phyloP scores from a whole-genome alignment of 2,113 vertebrate species.

The Megaleporinus macrocephalus region DNA sequence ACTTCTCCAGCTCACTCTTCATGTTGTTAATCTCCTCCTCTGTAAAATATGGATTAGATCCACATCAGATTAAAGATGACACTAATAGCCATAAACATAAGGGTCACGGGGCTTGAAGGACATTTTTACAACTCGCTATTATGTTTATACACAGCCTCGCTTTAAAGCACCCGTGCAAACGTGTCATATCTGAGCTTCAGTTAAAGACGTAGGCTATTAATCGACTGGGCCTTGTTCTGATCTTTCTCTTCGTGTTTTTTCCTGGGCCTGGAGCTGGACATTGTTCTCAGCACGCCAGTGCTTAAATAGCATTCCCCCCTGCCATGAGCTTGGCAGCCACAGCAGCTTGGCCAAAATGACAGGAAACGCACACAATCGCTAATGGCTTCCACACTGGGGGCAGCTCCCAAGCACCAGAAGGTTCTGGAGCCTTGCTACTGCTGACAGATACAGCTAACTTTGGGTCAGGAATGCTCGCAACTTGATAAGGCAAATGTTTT shows the following conservation, averaged over 20 bases:
- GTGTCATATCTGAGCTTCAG: neutral
- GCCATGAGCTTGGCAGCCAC: conserved; percentile 55
- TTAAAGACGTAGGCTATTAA: neutral
- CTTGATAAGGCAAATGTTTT: no score
- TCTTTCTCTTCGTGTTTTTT: neutral
- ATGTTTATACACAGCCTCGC: neutral
- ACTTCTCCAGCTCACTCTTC: conserved; percentile 96
- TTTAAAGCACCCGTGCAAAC: neutral
- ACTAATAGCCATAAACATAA: neutral
- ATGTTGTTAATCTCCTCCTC: conserved; percentile 99
- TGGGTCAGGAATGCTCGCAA: no score
- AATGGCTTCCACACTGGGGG: conserved; percentile 72
- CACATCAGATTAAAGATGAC: neutral
- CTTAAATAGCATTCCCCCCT: conserved; percentile 61
- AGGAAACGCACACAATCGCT: conserved; percentile 69
- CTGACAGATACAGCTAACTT: neutral
- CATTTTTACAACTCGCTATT: neutral
- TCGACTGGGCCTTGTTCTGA: neutral
- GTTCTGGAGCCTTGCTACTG: conserved; percentile 22
- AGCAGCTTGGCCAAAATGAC: conserved; percentile 52
- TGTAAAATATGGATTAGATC: conserved; percentile 56
- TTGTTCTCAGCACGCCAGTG: conserved; percentile 63
- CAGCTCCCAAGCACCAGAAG: conserved; percentile 39
- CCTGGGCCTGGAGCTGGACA: conserved; percentile 7
- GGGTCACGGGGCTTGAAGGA: neutral